Conservation (phyloP, 1,140 invertebrate species). For the Ceratosolen solmsi region DNA sequence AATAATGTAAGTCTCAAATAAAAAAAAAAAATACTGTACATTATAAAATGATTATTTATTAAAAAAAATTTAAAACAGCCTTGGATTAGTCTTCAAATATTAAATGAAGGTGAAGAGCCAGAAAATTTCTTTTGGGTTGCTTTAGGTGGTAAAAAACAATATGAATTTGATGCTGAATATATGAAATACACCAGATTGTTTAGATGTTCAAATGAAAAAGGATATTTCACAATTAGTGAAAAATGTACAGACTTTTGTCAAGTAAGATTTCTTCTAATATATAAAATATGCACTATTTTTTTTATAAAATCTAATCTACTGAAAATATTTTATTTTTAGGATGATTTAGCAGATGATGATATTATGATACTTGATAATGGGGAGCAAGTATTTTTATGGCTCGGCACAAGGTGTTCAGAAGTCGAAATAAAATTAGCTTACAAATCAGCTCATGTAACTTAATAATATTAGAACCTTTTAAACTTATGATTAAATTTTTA, state of each 20-base stretch:
- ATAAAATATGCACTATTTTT: conserved; percentile 1
- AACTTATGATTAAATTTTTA: conserved; percentile 3
- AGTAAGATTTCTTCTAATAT: conserved; percentile 73
- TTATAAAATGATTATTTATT: conserved; percentile 13
- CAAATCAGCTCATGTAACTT: conserved; percentile 94
- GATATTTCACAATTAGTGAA: conserved; percentile 98
- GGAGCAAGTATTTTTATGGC: conserved; percentile 97
- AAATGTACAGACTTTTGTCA: conserved; percentile 99
- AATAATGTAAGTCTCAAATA: conserved; percentile 77
- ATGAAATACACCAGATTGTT: conserved; percentile 97
- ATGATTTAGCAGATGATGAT: conserved; percentile 99
- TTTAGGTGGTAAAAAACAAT: conserved; percentile 92
- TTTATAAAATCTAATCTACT: conserved; percentile 18
- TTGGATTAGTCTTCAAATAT: conserved; percentile 88
- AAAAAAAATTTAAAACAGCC: conserved; percentile 69
- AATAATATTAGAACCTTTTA: conserved; percentile 27
- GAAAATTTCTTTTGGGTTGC: conserved; percentile 99
- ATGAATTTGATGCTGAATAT: conserved; percentile 92
- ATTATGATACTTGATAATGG: conserved; percentile 99
- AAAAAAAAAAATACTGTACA: background rate
- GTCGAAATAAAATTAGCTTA: conserved; percentile 99
- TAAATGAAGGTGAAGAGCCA: conserved; percentile 98
- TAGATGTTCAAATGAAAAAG: conserved; percentile 99
- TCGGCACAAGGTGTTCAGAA: conserved; percentile 96
- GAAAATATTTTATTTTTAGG: conserved; percentile 75